These are phyloP conservation scores for Sympetrum striolatum DNA, from an alignment of 2,888 invertebrate genomes.

Conservation along the genomic window DNA sequence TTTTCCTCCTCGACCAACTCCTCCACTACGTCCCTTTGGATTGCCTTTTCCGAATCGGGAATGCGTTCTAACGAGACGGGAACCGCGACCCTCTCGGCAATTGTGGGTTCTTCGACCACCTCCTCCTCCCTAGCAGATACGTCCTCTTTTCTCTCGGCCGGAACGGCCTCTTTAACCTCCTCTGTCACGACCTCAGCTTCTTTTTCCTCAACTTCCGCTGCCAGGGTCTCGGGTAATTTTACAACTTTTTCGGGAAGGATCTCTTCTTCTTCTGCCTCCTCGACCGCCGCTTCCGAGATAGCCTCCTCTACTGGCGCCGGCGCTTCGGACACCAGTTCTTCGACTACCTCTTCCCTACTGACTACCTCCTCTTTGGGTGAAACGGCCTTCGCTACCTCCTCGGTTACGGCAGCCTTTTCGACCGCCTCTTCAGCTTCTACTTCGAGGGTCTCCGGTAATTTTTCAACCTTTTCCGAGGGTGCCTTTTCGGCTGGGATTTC, in stretches of 20 bases:
- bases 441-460: too few species aligned
- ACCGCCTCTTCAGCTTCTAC: background rate
- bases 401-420: background rate
- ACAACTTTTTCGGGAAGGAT: slow-evolving; percentile 28
- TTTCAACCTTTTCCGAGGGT: too few species aligned
- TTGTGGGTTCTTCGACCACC: too few species aligned
- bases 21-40: too few species aligned
- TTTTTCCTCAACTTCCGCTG: too few species aligned
- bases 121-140: too few species aligned
- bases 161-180: background rate
- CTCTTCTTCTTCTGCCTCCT: slow-evolving; percentile 44
- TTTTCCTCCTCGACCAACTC: slow-evolving; percentile 10
- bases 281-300: background rate
- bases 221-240: background rate
- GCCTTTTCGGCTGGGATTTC: too few species aligned
- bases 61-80: too few species aligned
- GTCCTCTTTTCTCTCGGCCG: slow-evolving; percentile 37
- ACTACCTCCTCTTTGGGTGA: background rate
- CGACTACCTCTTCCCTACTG: background rate
- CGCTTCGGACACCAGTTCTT: background rate
- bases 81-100: too few species aligned
- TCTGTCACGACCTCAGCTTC: slow-evolving; percentile 56
- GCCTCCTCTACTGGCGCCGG: background rate
- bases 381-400: background rate
- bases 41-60: too few species aligned